Percentiles rank a stretch among this genome's conserved stretches.
phyloP scores from a whole-genome alignment of 2,888 invertebrate genomes.

The Aricia artaxerxes region DNA sequence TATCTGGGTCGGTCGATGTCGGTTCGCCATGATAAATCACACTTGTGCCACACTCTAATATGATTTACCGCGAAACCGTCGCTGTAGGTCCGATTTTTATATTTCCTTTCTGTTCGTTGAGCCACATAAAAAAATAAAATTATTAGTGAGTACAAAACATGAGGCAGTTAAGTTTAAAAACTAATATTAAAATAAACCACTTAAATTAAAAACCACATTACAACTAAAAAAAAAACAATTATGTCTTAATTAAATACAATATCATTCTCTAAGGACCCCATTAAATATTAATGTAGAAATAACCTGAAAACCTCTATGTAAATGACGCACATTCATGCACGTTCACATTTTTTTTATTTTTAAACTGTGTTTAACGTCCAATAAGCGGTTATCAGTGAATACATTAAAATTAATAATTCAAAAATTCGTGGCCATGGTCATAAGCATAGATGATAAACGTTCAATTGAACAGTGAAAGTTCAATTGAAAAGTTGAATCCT shows the following conservation, averaged over 20 bases:
- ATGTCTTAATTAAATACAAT: constrained; percentile 12
- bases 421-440: constrained; percentile 4
- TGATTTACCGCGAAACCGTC: neutral
- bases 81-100: neutral
- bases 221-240: neutral
- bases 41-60: neutral
- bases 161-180: neutral
- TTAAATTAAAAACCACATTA: neutral
- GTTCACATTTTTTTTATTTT: neutral
- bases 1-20: constrained; percentile 20
- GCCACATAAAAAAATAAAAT: neutral
- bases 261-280: constrained; percentile 21
- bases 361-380: constrained; percentile 6
- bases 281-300: neutral
- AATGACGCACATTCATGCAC: constrained; percentile 25
- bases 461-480: neutral
- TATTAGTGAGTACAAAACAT: neutral
- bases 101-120: neutral
- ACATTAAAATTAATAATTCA: constrained; percentile 1
- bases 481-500: too few relatives aligned
- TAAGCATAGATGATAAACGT: constrained; percentile 4
- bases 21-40: constrained; percentile 21
- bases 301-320: constrained; percentile 20
- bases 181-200: neutral
- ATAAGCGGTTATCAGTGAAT: neutral